A percentile compares a stretch with the other conserved stretches of the same genome.
phyloP scores from a whole-genome alignment of 2,888 invertebrate genomes.

The Dolichomitus sp. region DNA sequence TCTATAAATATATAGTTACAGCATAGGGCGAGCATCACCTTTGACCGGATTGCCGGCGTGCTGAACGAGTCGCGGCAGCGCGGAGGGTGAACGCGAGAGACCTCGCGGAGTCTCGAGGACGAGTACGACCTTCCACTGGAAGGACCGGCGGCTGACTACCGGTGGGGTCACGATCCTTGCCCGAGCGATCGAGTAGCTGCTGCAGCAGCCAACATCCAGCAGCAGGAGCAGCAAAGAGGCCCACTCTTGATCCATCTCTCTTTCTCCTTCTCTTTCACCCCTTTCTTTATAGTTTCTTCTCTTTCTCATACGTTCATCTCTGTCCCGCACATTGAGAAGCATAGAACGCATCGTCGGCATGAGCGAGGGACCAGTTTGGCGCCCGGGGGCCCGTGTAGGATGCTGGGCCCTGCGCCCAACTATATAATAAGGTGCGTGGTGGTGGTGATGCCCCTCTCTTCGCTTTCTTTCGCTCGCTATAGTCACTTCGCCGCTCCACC shows the following conservation, averaged over 20 bases:
- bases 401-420: conserved; percentile 49
- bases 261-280: conserved; percentile 45
- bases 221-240: conserved; percentile 57
- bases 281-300: conserved; percentile 45
- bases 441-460: conserved; percentile 18
- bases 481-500: conserved; percentile 28
- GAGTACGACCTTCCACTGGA: conserved; percentile 68
- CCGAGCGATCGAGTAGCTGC: conserved; percentile 66
- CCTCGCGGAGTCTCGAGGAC: conserved; percentile 53
- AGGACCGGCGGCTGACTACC: conserved; percentile 71
- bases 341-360: conserved; percentile 58
- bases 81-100: conserved; percentile 33
- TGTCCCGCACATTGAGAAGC: conserved; percentile 41
- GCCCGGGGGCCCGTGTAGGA: conserved; percentile 49
- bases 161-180: conserved; percentile 69
- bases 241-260: conserved; percentile 46
- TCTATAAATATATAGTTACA: conserved; percentile 13
- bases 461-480: not conserved
- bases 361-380: conserved; percentile 63
- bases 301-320: conserved; percentile 37
- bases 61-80: conserved; percentile 47
- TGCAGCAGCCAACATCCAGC: conserved; percentile 57
- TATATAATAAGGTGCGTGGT: conserved; percentile 45
- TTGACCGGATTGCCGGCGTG: conserved; percentile 56
- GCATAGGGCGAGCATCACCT: conserved; percentile 52